Conservation (phyloP, 2,888 invertebrate species). For the Cheiracanthium punctorium region DNA sequence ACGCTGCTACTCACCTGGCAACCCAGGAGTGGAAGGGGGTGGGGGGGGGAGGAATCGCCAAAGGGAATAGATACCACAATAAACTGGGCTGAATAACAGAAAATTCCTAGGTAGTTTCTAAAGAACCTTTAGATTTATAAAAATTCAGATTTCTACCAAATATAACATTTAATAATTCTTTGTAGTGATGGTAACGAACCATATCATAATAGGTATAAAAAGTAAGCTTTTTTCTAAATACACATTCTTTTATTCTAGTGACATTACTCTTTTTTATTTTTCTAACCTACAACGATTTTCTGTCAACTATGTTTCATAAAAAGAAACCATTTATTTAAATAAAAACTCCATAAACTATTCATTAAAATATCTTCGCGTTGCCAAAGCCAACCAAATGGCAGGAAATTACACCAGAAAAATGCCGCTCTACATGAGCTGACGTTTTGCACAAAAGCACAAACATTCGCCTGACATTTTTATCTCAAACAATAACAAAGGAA, state of each 20-base stretch:
- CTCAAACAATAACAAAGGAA: constrained; percentile 39
- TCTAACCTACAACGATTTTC: constrained; percentile 40
- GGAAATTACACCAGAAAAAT: constrained; percentile 15
- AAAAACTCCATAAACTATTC: constrained; percentile 26
- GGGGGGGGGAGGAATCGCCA: no score
- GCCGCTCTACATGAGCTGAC: not conserved
- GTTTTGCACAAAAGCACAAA: constrained; percentile 46
- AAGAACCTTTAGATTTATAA: not conserved
- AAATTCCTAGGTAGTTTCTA: no score
- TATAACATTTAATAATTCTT: not conserved
- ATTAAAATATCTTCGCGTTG: constrained; percentile 34
- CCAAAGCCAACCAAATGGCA: constrained; percentile 21
- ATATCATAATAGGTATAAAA: not conserved
- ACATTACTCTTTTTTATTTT: not conserved
- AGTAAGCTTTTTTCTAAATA: not conserved
- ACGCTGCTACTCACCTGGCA: no score
- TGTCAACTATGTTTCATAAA: constrained; percentile 36
- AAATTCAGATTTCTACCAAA: not conserved
- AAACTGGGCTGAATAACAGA: no score
- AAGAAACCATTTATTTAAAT: constrained; percentile 38
- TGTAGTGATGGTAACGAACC: not conserved
- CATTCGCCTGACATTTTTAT: constrained; percentile 60
- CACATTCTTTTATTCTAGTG: not conserved
- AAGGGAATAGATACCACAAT: no score
- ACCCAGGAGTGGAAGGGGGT: no score